Evolutionary conservation across 2,888 invertebrate genomes (phyloP).

Genomic region (Eupithecia centaureata): DNA sequence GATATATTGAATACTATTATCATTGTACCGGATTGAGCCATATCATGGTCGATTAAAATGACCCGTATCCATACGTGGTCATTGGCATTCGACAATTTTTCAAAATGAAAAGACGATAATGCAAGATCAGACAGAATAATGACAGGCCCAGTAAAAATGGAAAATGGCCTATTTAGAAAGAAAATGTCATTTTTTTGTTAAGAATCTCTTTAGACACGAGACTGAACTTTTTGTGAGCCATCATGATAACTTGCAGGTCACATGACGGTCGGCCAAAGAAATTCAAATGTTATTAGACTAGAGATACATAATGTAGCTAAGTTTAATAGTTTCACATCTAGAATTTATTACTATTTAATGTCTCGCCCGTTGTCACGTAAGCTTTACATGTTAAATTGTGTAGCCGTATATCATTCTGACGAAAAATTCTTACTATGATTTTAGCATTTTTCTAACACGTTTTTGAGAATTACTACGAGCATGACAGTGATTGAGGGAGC

Average conservation of each 20-base stretch:
- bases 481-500: conserved; percentile 25
- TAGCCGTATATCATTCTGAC: conserved; percentile 28
- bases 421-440: conserved; percentile 23
- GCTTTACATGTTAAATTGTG: conserved; percentile 30
- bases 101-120: not conserved
- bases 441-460: conserved; percentile 22
- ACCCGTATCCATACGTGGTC: not conserved
- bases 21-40: not conserved
- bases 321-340: conserved; percentile 21
- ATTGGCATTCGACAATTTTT: no score
- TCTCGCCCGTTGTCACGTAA: conserved; percentile 32
- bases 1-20: no score
- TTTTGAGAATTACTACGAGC: conserved; percentile 12
- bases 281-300: no score
- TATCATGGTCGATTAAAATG: not conserved
- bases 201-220: no score
- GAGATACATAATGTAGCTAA: not conserved
- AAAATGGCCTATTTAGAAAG: no score
- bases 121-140: not conserved
- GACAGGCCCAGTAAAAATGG: not conserved
- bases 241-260: no score
- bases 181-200: no score
- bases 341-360: not conserved
- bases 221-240: no score
- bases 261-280: no score